These are phyloP conservation scores for Schlechtendalia chinensis DNA, from an alignment of 1,140 invertebrate genomes.

Conservation along the genomic window DNA sequence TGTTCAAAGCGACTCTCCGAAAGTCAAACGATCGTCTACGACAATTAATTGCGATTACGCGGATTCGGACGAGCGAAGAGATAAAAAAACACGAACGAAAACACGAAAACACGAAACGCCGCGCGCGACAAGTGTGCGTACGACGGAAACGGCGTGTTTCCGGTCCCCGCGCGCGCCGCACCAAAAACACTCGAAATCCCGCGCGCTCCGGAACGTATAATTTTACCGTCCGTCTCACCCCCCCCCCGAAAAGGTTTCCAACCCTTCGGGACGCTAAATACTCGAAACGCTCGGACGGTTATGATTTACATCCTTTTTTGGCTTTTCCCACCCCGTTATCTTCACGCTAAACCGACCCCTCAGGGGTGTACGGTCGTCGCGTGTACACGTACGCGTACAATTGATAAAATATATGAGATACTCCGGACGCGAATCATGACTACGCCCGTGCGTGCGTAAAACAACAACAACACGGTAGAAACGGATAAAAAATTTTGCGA, in stretches of 20 bases:
- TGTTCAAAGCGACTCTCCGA: too few relatives aligned
- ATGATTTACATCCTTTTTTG: constrained; percentile 47
- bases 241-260: constrained; percentile 30
- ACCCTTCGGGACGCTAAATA: constrained; percentile 41
- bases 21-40: too few relatives aligned
- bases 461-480: too few relatives aligned
- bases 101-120: neutral
- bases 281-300: constrained; percentile 43
- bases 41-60: too few relatives aligned
- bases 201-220: constrained; percentile 32
- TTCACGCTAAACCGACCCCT: constrained; percentile 24
- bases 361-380: neutral
- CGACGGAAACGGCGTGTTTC: constrained; percentile 25
- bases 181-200: constrained; percentile 47
- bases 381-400: constrained; percentile 4
- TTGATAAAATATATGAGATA: constrained; percentile 38
- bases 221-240: constrained; percentile 28
- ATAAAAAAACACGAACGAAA: too few relatives aligned
- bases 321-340: constrained; percentile 41
- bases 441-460: neutral
- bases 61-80: too few relatives aligned
- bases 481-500: too few relatives aligned
- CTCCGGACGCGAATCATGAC: neutral
- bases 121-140: constrained; percentile 36
- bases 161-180: constrained; percentile 1